Evolutionary conservation across 2,888 invertebrate species (phyloP).

Genomic region (Drosophila eohydei): DNA sequence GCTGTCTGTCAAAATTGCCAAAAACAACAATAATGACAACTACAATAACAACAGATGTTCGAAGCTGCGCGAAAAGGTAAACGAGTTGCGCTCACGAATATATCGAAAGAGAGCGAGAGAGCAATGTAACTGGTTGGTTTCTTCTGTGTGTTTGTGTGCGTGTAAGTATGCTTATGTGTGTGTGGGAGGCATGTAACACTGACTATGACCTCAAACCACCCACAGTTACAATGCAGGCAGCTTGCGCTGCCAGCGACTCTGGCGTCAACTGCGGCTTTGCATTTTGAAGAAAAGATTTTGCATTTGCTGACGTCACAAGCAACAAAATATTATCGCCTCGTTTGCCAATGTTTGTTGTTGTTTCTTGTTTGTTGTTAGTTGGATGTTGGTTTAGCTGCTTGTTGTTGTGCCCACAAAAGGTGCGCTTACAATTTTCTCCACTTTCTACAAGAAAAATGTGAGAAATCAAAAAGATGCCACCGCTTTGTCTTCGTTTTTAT

Average conservation of each 20-base stretch:
- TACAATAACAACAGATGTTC: conserved; percentile 73
- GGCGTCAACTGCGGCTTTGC: conserved; percentile 53
- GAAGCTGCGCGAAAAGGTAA: conserved; percentile 69
- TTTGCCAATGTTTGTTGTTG: conserved; percentile 27
- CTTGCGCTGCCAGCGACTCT: conserved; percentile 25
- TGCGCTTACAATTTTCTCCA: conserved; percentile 74
- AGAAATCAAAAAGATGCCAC: conserved; percentile 79
- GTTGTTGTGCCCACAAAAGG: conserved; percentile 71
- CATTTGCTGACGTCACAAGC: conserved; percentile 58
- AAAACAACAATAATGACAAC: conserved; percentile 56
- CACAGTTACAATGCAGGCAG: conserved; percentile 54
- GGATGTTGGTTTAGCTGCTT: conserved; percentile 41
- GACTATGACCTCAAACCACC: conserved; percentile 74
- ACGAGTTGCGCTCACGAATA: conserved; percentile 69
- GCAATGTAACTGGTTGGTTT: conserved; percentile 39
- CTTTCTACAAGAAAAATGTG: conserved; percentile 79
- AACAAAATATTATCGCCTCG: conserved; percentile 23
- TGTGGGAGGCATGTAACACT: conserved; percentile 65
- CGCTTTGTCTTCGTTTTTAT: conserved; percentile 23
- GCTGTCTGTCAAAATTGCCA: conserved; percentile 61
- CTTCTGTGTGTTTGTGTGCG: conserved; percentile 3
- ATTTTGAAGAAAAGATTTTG: conserved; percentile 49
- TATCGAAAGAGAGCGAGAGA: conserved; percentile 45
- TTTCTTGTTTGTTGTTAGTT: conserved; percentile 34
- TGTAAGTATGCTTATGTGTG: conserved; percentile 16